Percentiles rank a stretch among this genome's conserved stretches.
Evolutionary conservation across 2,797 vertebrate species (phyloP).

Genomic region (Oreochromis mossambicus): DNA sequence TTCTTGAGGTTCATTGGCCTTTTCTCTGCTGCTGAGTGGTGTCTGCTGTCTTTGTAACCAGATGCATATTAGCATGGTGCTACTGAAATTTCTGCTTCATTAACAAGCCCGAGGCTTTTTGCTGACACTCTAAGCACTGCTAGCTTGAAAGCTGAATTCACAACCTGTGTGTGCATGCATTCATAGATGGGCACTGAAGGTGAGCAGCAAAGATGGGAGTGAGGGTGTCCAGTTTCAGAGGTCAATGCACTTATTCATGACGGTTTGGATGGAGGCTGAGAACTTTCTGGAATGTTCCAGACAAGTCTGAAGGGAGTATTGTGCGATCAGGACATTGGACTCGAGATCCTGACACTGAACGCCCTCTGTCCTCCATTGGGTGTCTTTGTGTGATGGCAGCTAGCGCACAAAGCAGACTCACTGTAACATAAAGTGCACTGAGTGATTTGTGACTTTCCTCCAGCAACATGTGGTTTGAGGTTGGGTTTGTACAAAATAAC

Average conservation of each 20-base stretch:
- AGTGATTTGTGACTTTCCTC: neutral
- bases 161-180: neutral
- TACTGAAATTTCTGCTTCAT: neutral
- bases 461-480: constrained; percentile 21
- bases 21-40: neutral
- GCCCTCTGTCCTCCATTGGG: constrained; percentile 18
- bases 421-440: constrained; percentile 18
- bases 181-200: neutral
- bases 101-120: constrained; percentile 2
- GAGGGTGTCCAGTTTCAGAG: constrained; percentile 16
- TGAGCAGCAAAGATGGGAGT: constrained; percentile 9
- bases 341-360: constrained; percentile 46
- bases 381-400: constrained; percentile 35
- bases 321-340: constrained; percentile 28
- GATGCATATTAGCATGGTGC: neutral
- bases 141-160: neutral
- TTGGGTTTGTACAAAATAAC: neutral
- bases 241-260: constrained; percentile 66
- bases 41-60: constrained; percentile 11
- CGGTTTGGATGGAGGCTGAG: constrained; percentile 36
- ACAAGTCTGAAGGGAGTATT: constrained; percentile 63
- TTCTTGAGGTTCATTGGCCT: neutral
- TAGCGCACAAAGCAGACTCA: constrained; percentile 19
- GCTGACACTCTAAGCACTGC: neutral
- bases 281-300: constrained; percentile 67